These are phyloP conservation scores for Alectura lathami DNA, from an alignment of 2,113 vertebrate genomes.

Conservation along the genomic window DNA sequence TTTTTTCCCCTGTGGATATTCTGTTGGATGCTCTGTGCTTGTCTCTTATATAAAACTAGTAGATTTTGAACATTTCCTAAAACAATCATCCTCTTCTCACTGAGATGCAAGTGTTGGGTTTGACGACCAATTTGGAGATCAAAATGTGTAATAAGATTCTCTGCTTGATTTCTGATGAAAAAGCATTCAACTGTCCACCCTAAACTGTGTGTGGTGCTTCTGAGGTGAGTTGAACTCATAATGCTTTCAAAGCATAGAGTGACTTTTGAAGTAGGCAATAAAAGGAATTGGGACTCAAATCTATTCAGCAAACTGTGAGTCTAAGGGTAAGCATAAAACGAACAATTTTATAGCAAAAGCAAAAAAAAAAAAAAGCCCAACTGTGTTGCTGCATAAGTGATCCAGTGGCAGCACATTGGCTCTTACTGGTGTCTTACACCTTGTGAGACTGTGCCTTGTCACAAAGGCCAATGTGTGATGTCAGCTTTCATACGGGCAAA, in stretches of 20 bases:
- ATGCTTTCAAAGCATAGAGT: neutral
- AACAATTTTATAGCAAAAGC: neutral
- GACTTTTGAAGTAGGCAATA: neutral
- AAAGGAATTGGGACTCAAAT: neutral
- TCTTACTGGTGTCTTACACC: neutral
- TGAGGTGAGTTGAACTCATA: neutral
- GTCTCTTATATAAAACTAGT: neutral
- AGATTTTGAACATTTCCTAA: neutral
- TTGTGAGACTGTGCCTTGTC: too few species aligned
- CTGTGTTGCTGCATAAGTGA: neutral
- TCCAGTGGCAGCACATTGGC: neutral
- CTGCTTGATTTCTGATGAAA: neutral
- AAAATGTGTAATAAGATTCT: neutral
- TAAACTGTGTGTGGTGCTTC: neutral
- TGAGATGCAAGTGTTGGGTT: neutral
- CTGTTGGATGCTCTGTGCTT: neutral
- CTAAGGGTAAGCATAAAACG: neutral
- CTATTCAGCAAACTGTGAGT: neutral
- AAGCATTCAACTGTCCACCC: neutral
- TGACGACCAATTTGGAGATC: neutral
- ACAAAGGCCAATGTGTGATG: fast-evolving
- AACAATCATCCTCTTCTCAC: neutral
- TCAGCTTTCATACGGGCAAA: neutral
- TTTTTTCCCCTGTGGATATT: neutral
- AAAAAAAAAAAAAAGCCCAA: neutral